Evolutionary conservation across 2,113 vertebrate genomes (phyloP).

Genomic region (Epinephelus lanceolatus): DNA sequence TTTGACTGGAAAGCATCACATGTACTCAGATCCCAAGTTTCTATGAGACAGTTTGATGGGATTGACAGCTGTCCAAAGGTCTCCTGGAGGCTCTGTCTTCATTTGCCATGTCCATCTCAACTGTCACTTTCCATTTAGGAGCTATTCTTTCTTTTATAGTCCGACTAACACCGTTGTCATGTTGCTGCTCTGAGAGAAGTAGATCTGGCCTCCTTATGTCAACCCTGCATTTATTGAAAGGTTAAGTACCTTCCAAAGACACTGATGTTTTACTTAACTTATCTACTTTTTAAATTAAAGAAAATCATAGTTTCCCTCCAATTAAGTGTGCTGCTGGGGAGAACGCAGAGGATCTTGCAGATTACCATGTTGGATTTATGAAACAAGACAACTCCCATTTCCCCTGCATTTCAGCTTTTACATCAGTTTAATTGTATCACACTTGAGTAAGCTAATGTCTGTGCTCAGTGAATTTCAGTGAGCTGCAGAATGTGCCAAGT

Average conservation of each 20-base stretch:
- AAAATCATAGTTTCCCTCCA: neutral
- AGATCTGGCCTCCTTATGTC: neutral
- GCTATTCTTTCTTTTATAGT: conserved; percentile 24
- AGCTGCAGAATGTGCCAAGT: conserved; percentile 49
- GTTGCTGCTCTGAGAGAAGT: neutral
- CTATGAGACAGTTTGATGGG: conserved; percentile 37
- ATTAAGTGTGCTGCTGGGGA: neutral
- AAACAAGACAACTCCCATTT: conserved; percentile 11
- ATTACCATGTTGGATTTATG: conserved; percentile 14
- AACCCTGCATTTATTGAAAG: conserved; percentile 1
- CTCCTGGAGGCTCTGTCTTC: conserved; percentile 58
- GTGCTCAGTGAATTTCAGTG: conserved; percentile 43
- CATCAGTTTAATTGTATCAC: conserved; percentile 27
- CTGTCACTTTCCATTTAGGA: conserved; percentile 67
- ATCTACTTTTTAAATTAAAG: neutral
- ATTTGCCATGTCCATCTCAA: conserved; percentile 50
- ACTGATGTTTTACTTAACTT: conserved; percentile 10
- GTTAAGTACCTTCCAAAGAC: conserved; percentile 24
- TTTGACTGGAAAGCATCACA: neutral
- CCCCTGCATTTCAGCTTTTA: conserved; percentile 7
- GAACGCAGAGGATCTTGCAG: neutral
- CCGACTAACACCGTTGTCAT: conserved; percentile 14
- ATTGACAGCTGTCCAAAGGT: conserved; percentile 59
- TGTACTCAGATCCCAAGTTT: conserved; percentile 8
- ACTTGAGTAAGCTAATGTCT: conserved; percentile 55